Evolutionary conservation across 2,888 invertebrate species (phyloP), one percentile per base, ranked within the genome.

Genomic region (Oscheius sp.): DNA sequence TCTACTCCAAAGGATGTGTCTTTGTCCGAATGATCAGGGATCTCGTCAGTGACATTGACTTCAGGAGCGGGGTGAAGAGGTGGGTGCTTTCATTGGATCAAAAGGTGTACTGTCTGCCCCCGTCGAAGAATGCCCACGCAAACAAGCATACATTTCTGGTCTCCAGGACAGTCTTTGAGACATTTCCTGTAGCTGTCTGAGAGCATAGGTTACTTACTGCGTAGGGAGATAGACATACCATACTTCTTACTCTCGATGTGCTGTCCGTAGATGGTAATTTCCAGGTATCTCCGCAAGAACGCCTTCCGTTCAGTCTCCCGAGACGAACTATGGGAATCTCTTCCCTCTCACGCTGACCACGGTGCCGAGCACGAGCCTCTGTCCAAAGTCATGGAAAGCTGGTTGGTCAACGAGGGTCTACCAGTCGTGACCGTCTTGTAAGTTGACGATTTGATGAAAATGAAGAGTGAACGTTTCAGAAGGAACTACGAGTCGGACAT

Each of bases 1-100:
- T 84, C 58, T 89, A 88, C 73, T 84, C 85, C 13, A 88, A 88
- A 68, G 88, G 88, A 47, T 83, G 86, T 51, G 88, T 88, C 7
- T 70, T 88, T 11, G 86, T 88, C 10, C 76, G 83, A 65, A 85
- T 88, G 85, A 81, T 88, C 10, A 76, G 83, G 57, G 85, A 88
- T 73, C 76, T 88, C 35, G 79, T 88, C 13, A 85, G 84, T 5
- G 80, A 83, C 32, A 77, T 78, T 29, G 86, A 84, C 48, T 88
- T 88, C 78, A 78, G 82, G 55, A 77, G 77, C 11, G 86, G 85
- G 1, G 82, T 88, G 51, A 77, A 78, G 9, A 77, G 83, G 81
- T 85, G 33, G 37, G 37, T 21, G 21, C 2, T 32, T 32, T 42
- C 42, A 42, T 42, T 7, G 42, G 42, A 42, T 7, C 42, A 42